Base-by-base conservation (phyloP, 1,140 invertebrate genomes). In the Caenorhabditis inopinata region DNA sequence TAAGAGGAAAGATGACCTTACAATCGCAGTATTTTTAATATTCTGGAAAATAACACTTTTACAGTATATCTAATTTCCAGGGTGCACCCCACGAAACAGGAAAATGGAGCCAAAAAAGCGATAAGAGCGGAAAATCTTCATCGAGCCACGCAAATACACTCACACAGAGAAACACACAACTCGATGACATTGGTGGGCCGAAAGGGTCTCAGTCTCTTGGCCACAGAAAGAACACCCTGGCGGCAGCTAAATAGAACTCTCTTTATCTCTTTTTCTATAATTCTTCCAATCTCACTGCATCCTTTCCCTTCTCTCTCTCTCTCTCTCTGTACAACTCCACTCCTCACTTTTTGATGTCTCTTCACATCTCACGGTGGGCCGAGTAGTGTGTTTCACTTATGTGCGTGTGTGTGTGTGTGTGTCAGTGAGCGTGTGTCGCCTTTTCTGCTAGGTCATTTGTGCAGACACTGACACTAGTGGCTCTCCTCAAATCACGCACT, bases 171-270 rank as follows among this genome's bases (percentile, higher is more conserved):
- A 53, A 18, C 21, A 53, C 49, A 25, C 48, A 53, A 9, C 32
- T 42, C 29, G 16, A 38, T 18, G 32, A 38, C 32, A 35, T 51
- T 42, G 29, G 32, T 32, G 32, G 12, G 32, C 51, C 23, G 49
- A 51, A 42, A 42, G 38, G 38, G 38, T 42, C 38, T 42, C 38
- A 14, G 38, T 42, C 38, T 42, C 38, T 42, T 42, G 38, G 38
- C 5, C 38, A 42, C 38, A 58, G 27, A 29, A 53, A 68, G 32
- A 38, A 68, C 58, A 68, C 58, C 51, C 51, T 14, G 51, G 27
- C 51, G 18, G n/a, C 14, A 68, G 58, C 58, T 68, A 68, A 68
- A 68, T 68, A 68, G 32, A 38, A 32, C 58, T 68, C 58, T 23
- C 18, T 18, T 18, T 68, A 16, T 68, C 7, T 27, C 3, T 68